phyloP scores from a whole-genome alignment of 2,113 vertebrate genomes.

The Trichomycterus rosablanca region DNA sequence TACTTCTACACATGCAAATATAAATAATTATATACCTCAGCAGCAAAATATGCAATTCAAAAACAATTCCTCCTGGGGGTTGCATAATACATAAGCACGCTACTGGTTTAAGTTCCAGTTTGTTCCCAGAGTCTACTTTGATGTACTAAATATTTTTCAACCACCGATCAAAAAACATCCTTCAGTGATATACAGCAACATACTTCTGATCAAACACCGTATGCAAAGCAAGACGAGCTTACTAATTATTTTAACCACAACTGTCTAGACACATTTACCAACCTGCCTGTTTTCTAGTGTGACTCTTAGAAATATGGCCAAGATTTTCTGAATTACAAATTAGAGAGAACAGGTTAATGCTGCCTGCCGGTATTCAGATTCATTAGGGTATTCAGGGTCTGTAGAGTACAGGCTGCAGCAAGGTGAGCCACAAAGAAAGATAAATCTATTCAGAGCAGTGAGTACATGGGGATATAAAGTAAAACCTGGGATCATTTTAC shows the following conservation, averaged over 20 bases:
- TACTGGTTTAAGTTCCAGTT: no score
- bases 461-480: conserved; percentile 17
- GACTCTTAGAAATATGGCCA: conserved; percentile 43
- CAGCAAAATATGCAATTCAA: no score
- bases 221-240: conserved; percentile 10
- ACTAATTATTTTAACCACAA: conserved; percentile 24
- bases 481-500: conserved; percentile 29
- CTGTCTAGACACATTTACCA: conserved; percentile 45
- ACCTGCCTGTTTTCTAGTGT: conserved; percentile 38
- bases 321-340: conserved; percentile 27
- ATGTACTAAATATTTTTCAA: conserved; percentile 7
- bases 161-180: background rate
- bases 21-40: conserved; percentile 7
- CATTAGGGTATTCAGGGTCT: conserved; percentile 36
- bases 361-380: conserved; percentile 37
- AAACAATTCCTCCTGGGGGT: no score
- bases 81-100: no score
- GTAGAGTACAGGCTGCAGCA: conserved; percentile 35
- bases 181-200: conserved; percentile 8
- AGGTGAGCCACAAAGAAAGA: conserved; percentile 37
- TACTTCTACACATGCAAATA: background rate
- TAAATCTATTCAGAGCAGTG: conserved; percentile 43
- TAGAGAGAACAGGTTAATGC: conserved; percentile 26
- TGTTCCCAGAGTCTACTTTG: no score
- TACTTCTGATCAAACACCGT: conserved; percentile 10